Conservation (phyloP, 2,113 vertebrate genomes). For the Mastomys natalensis region DNA sequence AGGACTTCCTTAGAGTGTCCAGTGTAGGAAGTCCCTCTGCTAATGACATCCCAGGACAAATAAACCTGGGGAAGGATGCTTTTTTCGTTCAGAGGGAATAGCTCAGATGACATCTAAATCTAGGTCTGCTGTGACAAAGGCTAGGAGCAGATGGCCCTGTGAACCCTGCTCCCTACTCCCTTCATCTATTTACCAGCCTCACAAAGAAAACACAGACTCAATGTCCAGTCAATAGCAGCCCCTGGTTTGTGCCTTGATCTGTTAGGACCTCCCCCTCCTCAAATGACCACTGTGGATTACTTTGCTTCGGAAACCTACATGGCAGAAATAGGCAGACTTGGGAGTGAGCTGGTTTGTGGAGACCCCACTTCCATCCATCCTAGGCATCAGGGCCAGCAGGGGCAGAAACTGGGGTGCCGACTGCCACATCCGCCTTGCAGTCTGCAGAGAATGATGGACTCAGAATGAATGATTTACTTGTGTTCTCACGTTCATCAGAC, state of each 20-base stretch:
- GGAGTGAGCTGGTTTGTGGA: neutral
- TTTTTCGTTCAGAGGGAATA: constrained; percentile 30
- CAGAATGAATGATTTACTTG: constrained; percentile 61
- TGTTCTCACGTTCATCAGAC: constrained; percentile 60
- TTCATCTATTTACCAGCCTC: neutral
- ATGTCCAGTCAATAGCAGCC: no score
- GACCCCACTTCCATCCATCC: neutral
- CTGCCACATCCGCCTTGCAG: neutral
- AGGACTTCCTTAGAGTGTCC: neutral
- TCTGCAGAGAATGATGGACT: constrained; percentile 12
- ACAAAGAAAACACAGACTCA: neutral
- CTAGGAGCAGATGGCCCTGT: neutral
- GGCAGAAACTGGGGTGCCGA: neutral
- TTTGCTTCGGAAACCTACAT: neutral
- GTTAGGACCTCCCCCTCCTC: no score
- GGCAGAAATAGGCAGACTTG: neutral
- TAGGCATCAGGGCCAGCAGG: neutral
- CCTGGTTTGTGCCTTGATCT: neutral
- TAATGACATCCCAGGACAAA: constrained; percentile 23
- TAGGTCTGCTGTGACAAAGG: neutral
- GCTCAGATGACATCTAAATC: neutral
- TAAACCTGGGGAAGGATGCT: neutral
- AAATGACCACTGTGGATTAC: neutral
- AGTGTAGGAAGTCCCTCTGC: neutral
- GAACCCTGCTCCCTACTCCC: neutral